phyloP scores from a whole-genome alignment of 2,797 vertebrate species.

The Pelochelys cantorii region DNA sequence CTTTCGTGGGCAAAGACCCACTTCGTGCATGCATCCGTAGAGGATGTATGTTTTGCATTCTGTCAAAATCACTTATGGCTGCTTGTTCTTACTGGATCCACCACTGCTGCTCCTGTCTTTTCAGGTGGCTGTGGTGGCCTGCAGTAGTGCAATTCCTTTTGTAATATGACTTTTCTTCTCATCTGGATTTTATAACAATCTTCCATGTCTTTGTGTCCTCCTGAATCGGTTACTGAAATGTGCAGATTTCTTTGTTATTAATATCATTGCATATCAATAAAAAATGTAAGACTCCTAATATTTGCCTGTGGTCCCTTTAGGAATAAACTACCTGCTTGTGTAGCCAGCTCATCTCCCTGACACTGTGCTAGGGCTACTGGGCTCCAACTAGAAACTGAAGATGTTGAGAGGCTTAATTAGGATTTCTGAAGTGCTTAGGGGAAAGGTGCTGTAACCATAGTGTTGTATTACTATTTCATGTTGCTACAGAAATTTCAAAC shows the following conservation, averaged over 20 bases:
- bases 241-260: fast-evolving
- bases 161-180: fast-evolving
- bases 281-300: not conserved
- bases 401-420: not conserved
- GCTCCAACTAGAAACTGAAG: not conserved
- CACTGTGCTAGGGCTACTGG: not conserved
- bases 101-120: not conserved
- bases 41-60: not conserved
- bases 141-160: not conserved
- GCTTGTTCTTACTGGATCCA: not conserved
- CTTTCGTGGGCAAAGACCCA: no score
- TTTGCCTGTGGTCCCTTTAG: not conserved
- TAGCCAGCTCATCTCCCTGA: not conserved
- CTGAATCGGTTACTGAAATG: not conserved
- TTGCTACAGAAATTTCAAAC: not conserved
- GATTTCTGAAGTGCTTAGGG: not conserved
- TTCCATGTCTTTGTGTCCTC: not conserved
- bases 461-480: not conserved
- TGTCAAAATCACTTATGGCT: not conserved
- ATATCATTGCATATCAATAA: not conserved
- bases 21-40: not conserved
- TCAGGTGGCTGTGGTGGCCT: not conserved
- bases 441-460: not conserved
- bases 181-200: not conserved
- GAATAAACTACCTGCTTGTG: not conserved